Evolutionary conservation across 2,797 vertebrate species (phyloP), one percentile per base, ranked within the genome.

Genomic region (Malurus leucopterus): DNA sequence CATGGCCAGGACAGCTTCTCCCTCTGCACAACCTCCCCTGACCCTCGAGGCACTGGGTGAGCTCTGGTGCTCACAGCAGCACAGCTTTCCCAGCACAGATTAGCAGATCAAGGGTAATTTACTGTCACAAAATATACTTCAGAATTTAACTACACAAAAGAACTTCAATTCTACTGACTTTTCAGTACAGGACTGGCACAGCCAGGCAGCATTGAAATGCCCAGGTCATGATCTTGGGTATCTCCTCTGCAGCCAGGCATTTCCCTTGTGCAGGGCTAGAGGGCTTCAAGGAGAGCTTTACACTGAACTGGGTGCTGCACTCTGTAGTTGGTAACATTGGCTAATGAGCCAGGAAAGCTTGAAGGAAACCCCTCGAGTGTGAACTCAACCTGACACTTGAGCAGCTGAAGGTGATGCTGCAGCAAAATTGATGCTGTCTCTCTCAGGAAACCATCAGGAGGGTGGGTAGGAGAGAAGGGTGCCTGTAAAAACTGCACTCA

Each of bases 11-110:
- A 32, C 30, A 76, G 30, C 29, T 32, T n/a, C 32, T 62, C 44
- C 4, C 3, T 0, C 2, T 50, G 77, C n/a, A 3, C 2, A 51
- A 2, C 23, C 34, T 32, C 34, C 44, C 2, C 1, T 22, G 8
- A 15, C 11, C 3, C 9, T 15, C 9, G 15, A 40, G 22, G 15
- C 51, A 1, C 22, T 22, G 17, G 6, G 2, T 23, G 53, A 43
- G n/a, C 36, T 67, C 44, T 50, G 53, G 49, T 43, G 34, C 22
- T 43, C 63, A 22, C 55, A 80, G 34, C 46, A 64, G 11, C 14
- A 6, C 3, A 9, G 14, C 36, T 62, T 65, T 62, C 71, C 54
- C 21, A 38, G 53, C 43, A 41, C 54, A 50, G 50, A 54, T 49
- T 70, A 62, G 15, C 41, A 84, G 57, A 23, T 17, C 49, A 21